Percentiles rank a stretch among this genome's conserved stretches.
phyloP scores from a whole-genome alignment of 2,113 vertebrate species.

The Anas platyrhynchos region DNA sequence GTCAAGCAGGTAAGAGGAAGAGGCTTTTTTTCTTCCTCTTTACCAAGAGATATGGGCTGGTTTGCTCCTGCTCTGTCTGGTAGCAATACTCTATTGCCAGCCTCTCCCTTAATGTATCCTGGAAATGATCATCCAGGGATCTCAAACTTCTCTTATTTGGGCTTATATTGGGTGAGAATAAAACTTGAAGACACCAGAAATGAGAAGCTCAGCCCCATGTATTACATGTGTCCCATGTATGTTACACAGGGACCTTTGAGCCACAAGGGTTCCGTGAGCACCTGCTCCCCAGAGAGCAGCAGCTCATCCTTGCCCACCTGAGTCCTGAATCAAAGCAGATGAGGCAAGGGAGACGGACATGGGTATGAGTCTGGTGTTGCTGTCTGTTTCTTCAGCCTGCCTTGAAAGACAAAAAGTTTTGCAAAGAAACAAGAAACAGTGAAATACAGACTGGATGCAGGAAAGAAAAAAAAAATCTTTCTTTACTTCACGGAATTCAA shows the following conservation, averaged over 20 bases:
- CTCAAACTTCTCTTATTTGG: background rate
- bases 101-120: background rate
- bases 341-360: background rate
- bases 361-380: accelerated
- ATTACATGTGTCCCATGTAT: too few species aligned
- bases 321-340: background rate
- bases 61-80: background rate
- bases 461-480: background rate
- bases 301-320: background rate
- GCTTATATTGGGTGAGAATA: background rate
- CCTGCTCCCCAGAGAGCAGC: background rate
- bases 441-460: background rate
- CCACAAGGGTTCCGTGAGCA: background rate
- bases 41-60: background rate
- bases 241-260: background rate
- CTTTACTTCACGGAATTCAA: background rate
- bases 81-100: background rate
- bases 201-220: background rate
- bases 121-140: background rate
- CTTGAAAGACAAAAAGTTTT: background rate
- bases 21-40: background rate
- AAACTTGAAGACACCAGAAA: background rate
- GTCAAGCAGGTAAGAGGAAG: background rate
- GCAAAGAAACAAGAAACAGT: background rate
- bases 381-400: background rate